These are phyloP conservation scores for Ochropacha duplaris DNA, from an alignment of 2,888 invertebrate species.

Conservation along the genomic window DNA sequence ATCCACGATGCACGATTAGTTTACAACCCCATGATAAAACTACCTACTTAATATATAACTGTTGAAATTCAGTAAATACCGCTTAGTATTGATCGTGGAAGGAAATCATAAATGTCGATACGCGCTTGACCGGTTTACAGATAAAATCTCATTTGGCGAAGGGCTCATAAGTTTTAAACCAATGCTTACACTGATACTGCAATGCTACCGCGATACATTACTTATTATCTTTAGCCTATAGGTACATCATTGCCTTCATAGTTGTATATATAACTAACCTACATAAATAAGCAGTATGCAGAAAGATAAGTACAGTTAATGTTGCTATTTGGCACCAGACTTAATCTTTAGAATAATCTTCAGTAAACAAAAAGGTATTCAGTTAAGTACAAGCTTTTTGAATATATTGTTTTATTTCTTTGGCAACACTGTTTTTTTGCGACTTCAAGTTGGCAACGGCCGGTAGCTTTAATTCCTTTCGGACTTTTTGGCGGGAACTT, in stretches of 20 bases:
- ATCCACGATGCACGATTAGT: background rate
- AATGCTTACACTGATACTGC: slow-evolving; percentile 18
- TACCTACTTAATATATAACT: background rate
- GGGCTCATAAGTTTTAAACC: slow-evolving; percentile 41
- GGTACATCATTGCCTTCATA: background rate
- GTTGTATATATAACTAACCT: background rate
- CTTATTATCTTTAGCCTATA: background rate
- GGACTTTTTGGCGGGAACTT: too few species aligned
- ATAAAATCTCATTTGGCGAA: slow-evolving; percentile 54
- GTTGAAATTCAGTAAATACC: background rate
- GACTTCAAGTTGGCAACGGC: too few species aligned
- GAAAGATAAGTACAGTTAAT: too few species aligned
- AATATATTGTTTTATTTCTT: too few species aligned
- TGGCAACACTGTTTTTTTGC: too few species aligned
- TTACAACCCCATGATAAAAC: background rate
- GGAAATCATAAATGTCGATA: slow-evolving; percentile 14
- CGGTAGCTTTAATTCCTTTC: background rate
- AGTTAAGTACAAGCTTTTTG: too few species aligned
- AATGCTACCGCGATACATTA: slow-evolving; percentile 24
- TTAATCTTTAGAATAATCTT: too few species aligned
- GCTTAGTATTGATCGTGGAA: slow-evolving; percentile 5
- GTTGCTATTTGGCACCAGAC: too few species aligned
- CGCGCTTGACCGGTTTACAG: slow-evolving; percentile 12
- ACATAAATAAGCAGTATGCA: too few species aligned
- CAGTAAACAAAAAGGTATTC: too few species aligned